A percentile compares a stretch with the other conserved stretches of the same genome.
Evolutionary conservation across 2,797 vertebrate genomes (phyloP).

Genomic region (Clamator glandarius): DNA sequence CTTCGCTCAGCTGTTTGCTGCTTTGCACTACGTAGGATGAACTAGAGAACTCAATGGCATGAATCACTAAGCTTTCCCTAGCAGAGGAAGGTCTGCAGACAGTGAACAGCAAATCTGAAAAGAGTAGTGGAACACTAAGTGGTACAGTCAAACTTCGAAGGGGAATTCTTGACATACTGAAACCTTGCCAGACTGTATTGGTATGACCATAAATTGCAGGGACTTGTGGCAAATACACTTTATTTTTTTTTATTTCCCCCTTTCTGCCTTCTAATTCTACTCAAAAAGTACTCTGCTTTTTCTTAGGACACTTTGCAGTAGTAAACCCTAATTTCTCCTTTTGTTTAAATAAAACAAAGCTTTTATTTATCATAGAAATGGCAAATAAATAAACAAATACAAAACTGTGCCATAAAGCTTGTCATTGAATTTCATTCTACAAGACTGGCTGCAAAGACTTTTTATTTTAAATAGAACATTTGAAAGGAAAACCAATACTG

Average conservation of each 20-base stretch:
- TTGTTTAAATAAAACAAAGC: neutral
- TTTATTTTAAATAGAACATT: neutral
- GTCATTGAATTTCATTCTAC: neutral
- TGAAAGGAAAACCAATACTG: neutral
- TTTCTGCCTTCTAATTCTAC: neutral
- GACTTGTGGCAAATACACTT: neutral
- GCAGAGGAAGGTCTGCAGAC: neutral
- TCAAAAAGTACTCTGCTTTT: neutral
- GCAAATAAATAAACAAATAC: neutral
- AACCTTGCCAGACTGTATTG: neutral
- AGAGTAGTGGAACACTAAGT: neutral
- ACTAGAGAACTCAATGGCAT: neutral
- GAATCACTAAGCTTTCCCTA: neutral
- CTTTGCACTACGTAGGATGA: neutral
- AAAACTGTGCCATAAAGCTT: neutral
- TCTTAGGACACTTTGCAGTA: neutral
- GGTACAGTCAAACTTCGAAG: neutral
- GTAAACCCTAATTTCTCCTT: neutral
- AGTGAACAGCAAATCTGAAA: neutral
- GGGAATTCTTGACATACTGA: neutral
- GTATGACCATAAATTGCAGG: neutral
- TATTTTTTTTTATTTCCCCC: neutral
- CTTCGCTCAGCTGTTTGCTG: slow-evolving; percentile 9
- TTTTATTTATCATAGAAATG: neutral
- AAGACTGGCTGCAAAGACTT: neutral